Base-by-base conservation (phyloP, 2,888 invertebrate species). In the Cantharis lateralis region DNA sequence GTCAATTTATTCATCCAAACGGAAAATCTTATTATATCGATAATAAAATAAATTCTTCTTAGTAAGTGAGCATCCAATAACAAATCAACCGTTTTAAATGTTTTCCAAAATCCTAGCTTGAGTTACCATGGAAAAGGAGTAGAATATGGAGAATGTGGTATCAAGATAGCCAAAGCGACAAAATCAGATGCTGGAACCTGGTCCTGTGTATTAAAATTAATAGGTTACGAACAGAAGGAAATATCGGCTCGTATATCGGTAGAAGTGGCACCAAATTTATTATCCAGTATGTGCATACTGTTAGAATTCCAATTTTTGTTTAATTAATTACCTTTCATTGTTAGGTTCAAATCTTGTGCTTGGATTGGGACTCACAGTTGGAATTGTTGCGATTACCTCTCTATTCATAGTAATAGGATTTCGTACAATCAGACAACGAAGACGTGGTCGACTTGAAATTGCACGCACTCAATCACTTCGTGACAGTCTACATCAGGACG, bases 1-100 rank as follows among this genome's bases (percentile, higher is more conserved):
- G 79, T 62, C 61, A 71, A 32, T 78, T 78, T 62, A 73, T 71
- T 11, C n/a, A 75, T 13, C 79, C 74, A 18, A 10, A 24, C 24
- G 64, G 64, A 20, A 66, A 15, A 66, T 18, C 64, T 20, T 66
- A 66, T 13, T 24, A 66, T n/a, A 16, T 66, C 11, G 64, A 16
- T 7, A 13, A 66, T 66, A 24, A 0, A n/a, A 20, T 20, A 66
- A 66, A n/a, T 66, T n/a, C 16, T 20, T 24, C 48, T n/a, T 48
- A 48, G 48, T 48, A 48, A 48, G 48, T 48, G 5, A 13, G 13
- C n/a, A n/a, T n/a, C 4, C 13, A 7, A n/a, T 9, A n/a, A n/a
- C 9, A 48, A n/a, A 7, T n/a, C n/a, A 13, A n/a, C 5, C n/a
- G 13, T n/a, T 48, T n/a, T 48, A 48, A n/a, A 0, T 48, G n/a